A percentile compares a stretch with the other conserved stretches of the same genome.
Evolutionary conservation across 2,113 vertebrate species (phyloP).

Genomic region (Oryzias javanicus): DNA sequence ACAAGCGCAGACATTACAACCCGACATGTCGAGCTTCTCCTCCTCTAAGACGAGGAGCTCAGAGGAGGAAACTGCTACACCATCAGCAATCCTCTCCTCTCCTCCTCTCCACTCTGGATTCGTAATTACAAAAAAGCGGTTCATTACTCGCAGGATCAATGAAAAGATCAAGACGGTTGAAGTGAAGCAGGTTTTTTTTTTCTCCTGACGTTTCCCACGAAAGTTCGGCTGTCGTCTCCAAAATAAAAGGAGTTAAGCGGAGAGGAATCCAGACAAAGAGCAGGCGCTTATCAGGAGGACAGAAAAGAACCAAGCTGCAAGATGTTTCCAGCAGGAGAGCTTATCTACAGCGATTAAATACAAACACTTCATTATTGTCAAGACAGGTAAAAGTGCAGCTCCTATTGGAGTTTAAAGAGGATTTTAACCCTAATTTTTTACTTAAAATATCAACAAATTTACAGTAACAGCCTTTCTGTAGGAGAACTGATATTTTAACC

Average conservation of each 20-base stretch:
- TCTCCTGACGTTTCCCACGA: constrained; percentile 34
- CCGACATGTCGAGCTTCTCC: constrained; percentile 11
- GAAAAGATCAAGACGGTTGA: constrained; percentile 63
- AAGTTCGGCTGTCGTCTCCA: constrained; percentile 41
- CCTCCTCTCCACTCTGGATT: constrained; percentile 48
- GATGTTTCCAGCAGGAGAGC: constrained; percentile 7
- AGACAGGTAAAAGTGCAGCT: neutral
- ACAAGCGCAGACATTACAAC: constrained; percentile 5
- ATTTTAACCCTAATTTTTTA: no score
- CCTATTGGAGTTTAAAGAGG: no score
- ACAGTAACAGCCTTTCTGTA: no score
- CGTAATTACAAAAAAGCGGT: constrained; percentile 73
- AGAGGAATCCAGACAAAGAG: constrained; percentile 9
- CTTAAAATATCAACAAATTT: no score
- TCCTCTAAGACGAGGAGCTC: constrained; percentile 11
- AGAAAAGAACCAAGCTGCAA: neutral
- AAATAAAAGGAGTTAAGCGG: constrained; percentile 44
- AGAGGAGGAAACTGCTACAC: constrained; percentile 5
- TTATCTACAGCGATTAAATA: constrained; percentile 5
- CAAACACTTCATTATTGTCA: constrained; percentile 13
- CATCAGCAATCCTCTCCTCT: no score
- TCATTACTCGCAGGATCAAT: constrained; percentile 75
- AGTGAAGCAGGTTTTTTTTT: constrained; percentile 34
- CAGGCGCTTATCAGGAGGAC: constrained; percentile 29
- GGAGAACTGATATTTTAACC: no score